Base-by-base conservation (phyloP, 1,140 invertebrate species). In the Alviniconcha marisindica region DNA sequence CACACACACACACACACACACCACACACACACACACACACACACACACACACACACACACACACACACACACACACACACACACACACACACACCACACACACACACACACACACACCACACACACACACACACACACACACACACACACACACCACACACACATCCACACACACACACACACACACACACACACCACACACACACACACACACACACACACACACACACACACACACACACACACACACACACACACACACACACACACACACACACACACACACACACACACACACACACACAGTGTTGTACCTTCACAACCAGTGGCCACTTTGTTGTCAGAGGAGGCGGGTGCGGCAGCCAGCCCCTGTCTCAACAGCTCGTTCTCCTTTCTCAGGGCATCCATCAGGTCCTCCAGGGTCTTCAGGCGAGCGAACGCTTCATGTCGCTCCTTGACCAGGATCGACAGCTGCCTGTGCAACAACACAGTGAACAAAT, bases 371-470 rank as follows among this genome's bases (percentile, higher is more conserved):
- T 85, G 71, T 15, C 85, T 84, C 14, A 90, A 83, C 18, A 87
- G 77, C 18, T 92, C 90, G 85, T 91, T 92, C 83, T 92, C 91
- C 69, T 84, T 85, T 74, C 86, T 86, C 14, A 91, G 71, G 21
- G 89, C 91, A 31, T 90, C 91, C 84, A 91, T 85, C 69, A 91
- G 81, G 83, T 92, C 91, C 42, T 92, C 89, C 33, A 89, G 78
- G 60, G 90, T 92, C 71, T 90, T 89, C 21, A 92, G 83, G 42
- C 87, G 81, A 21, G 90, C 88, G 84, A 88, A 89, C 31, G 87
- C 87, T n/a, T 89, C 87, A 85, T 92, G 91, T 73, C 88, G 87
- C 80, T 92, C 91, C 60, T 90, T 88, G 3, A 91, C 89, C 60
- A 92, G 84, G 14, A 71, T 79, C 10, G 81, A 66, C 74, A 92